Base-by-base conservation (phyloP, 1,140 invertebrate genomes). In the Armadillidium nasatum region DNA sequence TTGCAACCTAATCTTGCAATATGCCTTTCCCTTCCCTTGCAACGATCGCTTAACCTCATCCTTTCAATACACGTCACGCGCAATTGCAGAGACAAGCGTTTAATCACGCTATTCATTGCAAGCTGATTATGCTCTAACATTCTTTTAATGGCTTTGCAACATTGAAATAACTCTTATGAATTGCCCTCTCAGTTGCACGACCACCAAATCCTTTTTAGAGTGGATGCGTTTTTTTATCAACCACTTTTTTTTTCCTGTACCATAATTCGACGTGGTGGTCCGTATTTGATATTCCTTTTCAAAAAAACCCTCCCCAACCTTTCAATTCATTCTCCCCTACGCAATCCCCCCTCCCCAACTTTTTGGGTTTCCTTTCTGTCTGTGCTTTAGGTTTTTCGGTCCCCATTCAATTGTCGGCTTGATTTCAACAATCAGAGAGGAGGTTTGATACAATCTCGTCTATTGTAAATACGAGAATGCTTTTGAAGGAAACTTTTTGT, bases 21-120 rank as follows among this genome's bases (percentile, higher is more conserved):
- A 60, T 60, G 50, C 50, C 50, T 15, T 60, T 33, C 50, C 50
- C 50, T 19, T 60, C 50, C 19, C 4, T 60, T 60, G 50, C 50
- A 60, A 60, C 19, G 50, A 60, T 60, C 19, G 50, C 11, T 19
- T 60, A 60, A 60, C 50, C 50, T 60, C 50, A 60, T 60, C 50
- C 50, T 60, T 60, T 60, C 50, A 60, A 19, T 60, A 60, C 19
- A 19, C 50, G 50, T 60, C 50, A 60, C 50, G 50, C 50, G 50
- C 50, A 15, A 60, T 60, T 60, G 50, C 50, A 60, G 19, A 60
- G 50, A 60, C 50, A 60, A 60, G 50, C 50, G 50, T 19, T 60
- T 60, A 60, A 60, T 60, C 50, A 60, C 7, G 50, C 50, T 60
- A 60, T 60, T 60, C 50, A 60, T 60, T 60, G 50, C 50, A 60